Evolutionary conservation across 2,113 vertebrate species (phyloP).

Genomic region (Antechinus flavipes): DNA sequence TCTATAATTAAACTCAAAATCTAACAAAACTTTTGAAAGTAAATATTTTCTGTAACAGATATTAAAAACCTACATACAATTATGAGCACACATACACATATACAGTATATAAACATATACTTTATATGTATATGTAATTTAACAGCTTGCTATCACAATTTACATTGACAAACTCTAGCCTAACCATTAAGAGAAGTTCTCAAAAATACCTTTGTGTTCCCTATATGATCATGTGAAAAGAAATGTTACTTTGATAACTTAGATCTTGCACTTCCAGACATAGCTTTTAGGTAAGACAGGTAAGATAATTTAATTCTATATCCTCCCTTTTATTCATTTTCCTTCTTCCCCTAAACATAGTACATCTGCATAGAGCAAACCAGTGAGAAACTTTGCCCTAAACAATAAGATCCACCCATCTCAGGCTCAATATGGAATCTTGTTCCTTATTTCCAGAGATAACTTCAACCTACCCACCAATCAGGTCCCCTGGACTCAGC

Average conservation of each 20-base stretch:
- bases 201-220: slow-evolving; percentile 21
- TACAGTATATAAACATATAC: no score
- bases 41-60: neutral
- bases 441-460: slow-evolving; percentile 6
- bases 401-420: neutral
- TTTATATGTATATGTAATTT: neutral
- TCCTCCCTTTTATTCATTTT: slow-evolving; percentile 11
- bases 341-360: neutral
- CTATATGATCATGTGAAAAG: neutral
- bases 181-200: neutral
- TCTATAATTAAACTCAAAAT: neutral
- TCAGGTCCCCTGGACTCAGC: slow-evolving; percentile 50
- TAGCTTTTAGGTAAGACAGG: neutral
- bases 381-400: neutral
- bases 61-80: neutral
- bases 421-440: slow-evolving; percentile 13
- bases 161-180: neutral
- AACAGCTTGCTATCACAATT: neutral
- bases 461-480: slow-evolving; percentile 71
- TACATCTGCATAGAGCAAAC: slow-evolving; percentile 36
- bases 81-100: neutral
- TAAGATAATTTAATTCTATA: neutral
- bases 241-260: neutral
- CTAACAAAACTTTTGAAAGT: neutral
- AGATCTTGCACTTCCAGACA: neutral